phyloP scores from a whole-genome alignment of 2,113 vertebrate genomes.

The Orientallactaga bullata region DNA sequence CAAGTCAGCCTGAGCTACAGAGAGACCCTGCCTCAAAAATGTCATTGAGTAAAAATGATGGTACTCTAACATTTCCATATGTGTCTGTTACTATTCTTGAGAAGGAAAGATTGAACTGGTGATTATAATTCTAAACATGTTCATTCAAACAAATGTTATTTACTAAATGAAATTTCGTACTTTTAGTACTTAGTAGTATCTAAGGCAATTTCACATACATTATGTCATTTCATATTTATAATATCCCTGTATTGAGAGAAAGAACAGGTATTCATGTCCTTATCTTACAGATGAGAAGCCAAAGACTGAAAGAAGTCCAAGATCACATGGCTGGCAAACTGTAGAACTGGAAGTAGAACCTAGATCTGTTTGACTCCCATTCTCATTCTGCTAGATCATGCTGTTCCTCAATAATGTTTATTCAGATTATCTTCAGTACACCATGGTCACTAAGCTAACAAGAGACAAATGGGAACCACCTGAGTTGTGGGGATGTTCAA shows the following conservation, averaged over 20 bases:
- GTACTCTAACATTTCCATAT: not conserved
- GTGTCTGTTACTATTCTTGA: slow-evolving; percentile 21
- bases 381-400: not conserved
- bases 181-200: not conserved
- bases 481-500: slow-evolving; percentile 27
- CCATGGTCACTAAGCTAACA: not conserved
- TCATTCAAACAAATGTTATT: slow-evolving; percentile 12
- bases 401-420: slow-evolving; percentile 10
- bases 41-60: not conserved
- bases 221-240: slow-evolving; percentile 38
- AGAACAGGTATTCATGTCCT: not conserved
- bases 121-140: not conserved
- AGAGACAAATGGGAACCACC: slow-evolving; percentile 27
- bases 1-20: no score
- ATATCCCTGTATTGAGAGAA: not conserved
- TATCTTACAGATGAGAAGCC: slow-evolving; percentile 41
- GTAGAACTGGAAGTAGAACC: not conserved
- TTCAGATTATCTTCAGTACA: not conserved
- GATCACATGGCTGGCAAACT: not conserved
- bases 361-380: not conserved
- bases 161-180: slow-evolving; percentile 5
- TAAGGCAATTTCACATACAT: slow-evolving; percentile 38
- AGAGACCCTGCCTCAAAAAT: not conserved
- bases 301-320: not conserved
- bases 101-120: not conserved